Evolutionary conservation across 53 echinoderm and acorn worm genomes (phyloP).

Genomic region (Mesocentrotus franciscanus): DNA sequence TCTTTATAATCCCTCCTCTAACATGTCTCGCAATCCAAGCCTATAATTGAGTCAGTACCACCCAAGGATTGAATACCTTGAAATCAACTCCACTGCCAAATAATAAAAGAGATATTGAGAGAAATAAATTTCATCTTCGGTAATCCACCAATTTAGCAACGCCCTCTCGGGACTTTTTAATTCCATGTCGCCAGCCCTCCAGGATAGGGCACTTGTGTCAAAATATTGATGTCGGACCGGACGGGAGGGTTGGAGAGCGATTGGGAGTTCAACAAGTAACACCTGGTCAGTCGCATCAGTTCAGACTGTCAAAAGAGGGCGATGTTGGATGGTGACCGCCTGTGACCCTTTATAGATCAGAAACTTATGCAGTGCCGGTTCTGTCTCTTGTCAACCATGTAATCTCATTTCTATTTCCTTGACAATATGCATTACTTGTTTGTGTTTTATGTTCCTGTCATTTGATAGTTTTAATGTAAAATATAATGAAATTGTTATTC

Average conservation of each 20-base stretch:
- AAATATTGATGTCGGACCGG: slow-evolving; percentile 48
- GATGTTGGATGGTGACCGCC: slow-evolving; percentile 25
- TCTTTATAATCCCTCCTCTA: not conserved
- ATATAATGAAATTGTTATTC: not conserved
- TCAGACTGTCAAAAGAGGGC: slow-evolving; percentile 51
- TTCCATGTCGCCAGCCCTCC: slow-evolving; percentile 49
- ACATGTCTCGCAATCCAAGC: not conserved
- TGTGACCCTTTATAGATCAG: not conserved
- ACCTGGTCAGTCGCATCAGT: slow-evolving; percentile 42
- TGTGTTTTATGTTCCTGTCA: not conserved
- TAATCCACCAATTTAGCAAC: slow-evolving; percentile 56
- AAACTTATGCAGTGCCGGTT: not conserved
- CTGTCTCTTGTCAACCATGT: not conserved
- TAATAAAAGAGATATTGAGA: not conserved
- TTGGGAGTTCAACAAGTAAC: slow-evolving; percentile 50
- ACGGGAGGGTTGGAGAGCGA: not conserved
- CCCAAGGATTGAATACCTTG: slow-evolving; percentile 37
- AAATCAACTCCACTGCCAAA: slow-evolving; percentile 44
- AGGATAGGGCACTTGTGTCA: slow-evolving; percentile 53
- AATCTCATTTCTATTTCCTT: not conserved
- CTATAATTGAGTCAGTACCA: slow-evolving; percentile 57
- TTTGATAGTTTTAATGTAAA: slow-evolving; percentile 9
- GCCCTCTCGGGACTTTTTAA: slow-evolving; percentile 60
- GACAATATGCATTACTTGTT: not conserved
- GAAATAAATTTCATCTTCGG: slow-evolving; percentile 42